Base-by-base conservation (phyloP, 2,888 invertebrate genomes). In the Rosalia funebris region DNA sequence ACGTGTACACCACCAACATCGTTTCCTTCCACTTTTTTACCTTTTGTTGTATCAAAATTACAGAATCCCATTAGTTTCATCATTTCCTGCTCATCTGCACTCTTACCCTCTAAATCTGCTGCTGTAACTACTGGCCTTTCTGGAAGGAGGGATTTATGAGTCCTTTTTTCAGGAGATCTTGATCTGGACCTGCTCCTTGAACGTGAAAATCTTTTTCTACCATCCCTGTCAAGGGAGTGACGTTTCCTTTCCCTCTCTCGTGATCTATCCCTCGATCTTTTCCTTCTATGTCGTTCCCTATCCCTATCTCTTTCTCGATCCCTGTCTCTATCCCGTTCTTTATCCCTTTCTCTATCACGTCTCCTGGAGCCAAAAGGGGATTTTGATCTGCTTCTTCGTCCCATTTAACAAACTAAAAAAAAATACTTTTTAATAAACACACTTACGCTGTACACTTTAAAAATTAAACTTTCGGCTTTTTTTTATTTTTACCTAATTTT, bases 41-140 rank as follows among this genome's bases (percentile, higher is more conserved):
- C 94, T 85, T 99, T 98, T 0, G 98, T 98, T 0, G 95, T 90
- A 78, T 97, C 94, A 81, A 99, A 99, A 64, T 89, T 91, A 81
- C 93, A 92, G 82, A 99, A 99, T 12, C 98, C 99, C 98, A 99
- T 98, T 62, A 93, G 83, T 81, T 92, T 92, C 83, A 96, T 89
- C 96, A 98, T 97, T 80, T 95, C 95, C 72, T 93, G 91, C 81
- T 96, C 95, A 74, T 95, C 95, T 1, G 92, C 90, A 16, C 91
- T 88, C 83, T 96, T 95, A 15, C 95, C 96, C 82, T 92, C 92
- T 71, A 96, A 84, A 81, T 96, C 95, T 11, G 93, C 92, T 64
- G 93, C 95, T 75, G 88, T 87, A 66, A 91, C 85, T 68, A 86
- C 85, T 12, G 90, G 90, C 53, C 89, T 85, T 71, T 89, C 89